Conservation (phyloP, 1,140 invertebrate species). For the Drosophila trapezifrons region DNA sequence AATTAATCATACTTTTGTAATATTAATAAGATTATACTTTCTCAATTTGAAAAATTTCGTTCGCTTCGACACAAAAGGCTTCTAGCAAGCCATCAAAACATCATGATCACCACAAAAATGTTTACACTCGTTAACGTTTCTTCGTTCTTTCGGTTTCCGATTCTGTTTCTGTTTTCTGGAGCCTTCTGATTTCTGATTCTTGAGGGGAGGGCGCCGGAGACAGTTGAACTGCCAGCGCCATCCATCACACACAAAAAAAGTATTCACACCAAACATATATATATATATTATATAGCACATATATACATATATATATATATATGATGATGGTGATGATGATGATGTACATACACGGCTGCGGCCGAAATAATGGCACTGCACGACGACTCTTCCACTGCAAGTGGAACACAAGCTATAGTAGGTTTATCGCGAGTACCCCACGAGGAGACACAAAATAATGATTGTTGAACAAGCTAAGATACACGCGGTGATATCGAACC, state of each 20-base stretch:
- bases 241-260: constrained; percentile 67
- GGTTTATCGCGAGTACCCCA: too few relatives aligned
- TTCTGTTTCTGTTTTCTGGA: constrained; percentile 32
- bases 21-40: constrained; percentile 36
- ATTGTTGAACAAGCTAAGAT: background rate
- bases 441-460: background rate
- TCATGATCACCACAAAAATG: constrained; percentile 64
- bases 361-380: constrained; percentile 47
- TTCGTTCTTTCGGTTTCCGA: too few relatives aligned
- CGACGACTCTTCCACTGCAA: background rate
- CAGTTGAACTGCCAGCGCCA: constrained; percentile 63
- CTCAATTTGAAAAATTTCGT: constrained; percentile 42
- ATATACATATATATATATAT: constrained; percentile 37
- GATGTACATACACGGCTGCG: constrained; percentile 37
- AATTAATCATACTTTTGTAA: constrained; percentile 38
- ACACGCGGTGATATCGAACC: background rate
- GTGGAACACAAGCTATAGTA: background rate
- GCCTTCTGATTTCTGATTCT: constrained; percentile 29
- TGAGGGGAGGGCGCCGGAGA: constrained; percentile 28
- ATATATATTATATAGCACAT: constrained; percentile 45
- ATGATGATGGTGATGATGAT: constrained; percentile 1
- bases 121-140: constrained; percentile 59
- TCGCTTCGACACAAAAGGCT: constrained; percentile 22
- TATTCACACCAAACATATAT: constrained; percentile 44
- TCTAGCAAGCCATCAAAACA: constrained; percentile 47